phyloP scores from a whole-genome alignment of 2,888 invertebrate genomes.

The Nebria brevicollis region DNA sequence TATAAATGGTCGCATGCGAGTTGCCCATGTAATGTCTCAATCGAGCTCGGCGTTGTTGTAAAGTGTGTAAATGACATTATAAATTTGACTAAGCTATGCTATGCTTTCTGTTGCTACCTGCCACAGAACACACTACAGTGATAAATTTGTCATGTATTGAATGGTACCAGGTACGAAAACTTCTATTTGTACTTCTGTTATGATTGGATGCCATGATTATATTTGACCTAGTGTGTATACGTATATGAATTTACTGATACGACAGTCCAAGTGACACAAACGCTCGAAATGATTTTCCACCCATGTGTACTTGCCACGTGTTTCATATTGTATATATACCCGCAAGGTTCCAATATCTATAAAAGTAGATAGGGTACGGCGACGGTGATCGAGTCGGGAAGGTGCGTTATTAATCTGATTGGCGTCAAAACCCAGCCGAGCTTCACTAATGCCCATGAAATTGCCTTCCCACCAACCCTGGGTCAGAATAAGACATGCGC shows the following conservation, averaged over 20 bases:
- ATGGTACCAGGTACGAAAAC: conserved; percentile 8
- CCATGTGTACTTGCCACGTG: background rate
- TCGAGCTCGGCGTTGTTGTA: background rate
- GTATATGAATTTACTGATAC: no score
- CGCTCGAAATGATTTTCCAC: background rate
- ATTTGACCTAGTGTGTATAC: background rate
- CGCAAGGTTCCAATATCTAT: background rate
- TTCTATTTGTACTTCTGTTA: background rate
- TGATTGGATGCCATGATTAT: background rate
- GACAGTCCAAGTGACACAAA: no score
- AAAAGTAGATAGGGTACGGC: background rate
- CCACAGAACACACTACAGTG: conserved; percentile 8
- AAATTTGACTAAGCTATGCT: conserved; percentile 9
- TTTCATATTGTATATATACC: background rate
- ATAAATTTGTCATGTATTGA: conserved; percentile 18
- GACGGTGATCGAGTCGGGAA: conserved; percentile 20
- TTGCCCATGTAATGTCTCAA: background rate
- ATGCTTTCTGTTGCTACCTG: background rate
- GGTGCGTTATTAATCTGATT: conserved; percentile 46
- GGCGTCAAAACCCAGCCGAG: conserved; percentile 42
- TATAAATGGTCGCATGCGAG: background rate
- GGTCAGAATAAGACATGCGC: background rate
- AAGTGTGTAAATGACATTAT: conserved; percentile 13
- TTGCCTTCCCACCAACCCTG: conserved; percentile 35
- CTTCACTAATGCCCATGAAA: conserved; percentile 44